Evolutionary conservation across 2,797 vertebrate species (phyloP).

Genomic region (Coendou prehensilis): DNA sequence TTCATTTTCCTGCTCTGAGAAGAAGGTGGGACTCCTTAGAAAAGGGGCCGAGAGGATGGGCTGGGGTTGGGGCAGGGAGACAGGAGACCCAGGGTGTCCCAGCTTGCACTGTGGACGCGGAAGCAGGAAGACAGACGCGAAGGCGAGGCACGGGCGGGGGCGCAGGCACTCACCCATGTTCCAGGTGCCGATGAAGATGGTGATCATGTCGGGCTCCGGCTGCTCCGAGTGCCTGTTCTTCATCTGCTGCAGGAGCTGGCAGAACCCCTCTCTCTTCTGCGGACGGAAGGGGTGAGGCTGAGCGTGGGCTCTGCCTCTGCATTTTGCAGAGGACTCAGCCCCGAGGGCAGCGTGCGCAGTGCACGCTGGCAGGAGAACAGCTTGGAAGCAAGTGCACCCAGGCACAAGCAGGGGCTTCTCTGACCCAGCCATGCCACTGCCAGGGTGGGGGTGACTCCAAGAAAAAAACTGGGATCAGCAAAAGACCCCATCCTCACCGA

Average conservation of each 20-base stretch:
- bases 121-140: background rate
- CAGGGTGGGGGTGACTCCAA: background rate
- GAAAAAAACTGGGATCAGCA: background rate
- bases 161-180: conserved; percentile 95
- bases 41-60: background rate
- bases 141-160: too few relatives aligned
- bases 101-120: accelerated
- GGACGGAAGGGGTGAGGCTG: conserved; percentile 72
- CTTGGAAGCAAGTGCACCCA: background rate
- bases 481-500: background rate
- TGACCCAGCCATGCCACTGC: background rate
- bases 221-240: conserved; percentile 98
- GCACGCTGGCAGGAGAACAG: background rate
- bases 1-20: background rate
- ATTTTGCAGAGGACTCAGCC: background rate
- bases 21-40: background rate
- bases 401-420: background rate
- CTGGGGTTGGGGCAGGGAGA: too few relatives aligned
- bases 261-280: conserved; percentile 98
- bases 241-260: conserved; percentile 99
- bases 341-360: background rate
- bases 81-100: too few relatives aligned
- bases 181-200: conserved; percentile 99
- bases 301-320: conserved; percentile 52
- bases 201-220: conserved; percentile 98